These are phyloP conservation scores for Phalacrocorax brasilianus DNA, from an alignment of 2,113 vertebrate genomes.

Conservation along the genomic window DNA sequence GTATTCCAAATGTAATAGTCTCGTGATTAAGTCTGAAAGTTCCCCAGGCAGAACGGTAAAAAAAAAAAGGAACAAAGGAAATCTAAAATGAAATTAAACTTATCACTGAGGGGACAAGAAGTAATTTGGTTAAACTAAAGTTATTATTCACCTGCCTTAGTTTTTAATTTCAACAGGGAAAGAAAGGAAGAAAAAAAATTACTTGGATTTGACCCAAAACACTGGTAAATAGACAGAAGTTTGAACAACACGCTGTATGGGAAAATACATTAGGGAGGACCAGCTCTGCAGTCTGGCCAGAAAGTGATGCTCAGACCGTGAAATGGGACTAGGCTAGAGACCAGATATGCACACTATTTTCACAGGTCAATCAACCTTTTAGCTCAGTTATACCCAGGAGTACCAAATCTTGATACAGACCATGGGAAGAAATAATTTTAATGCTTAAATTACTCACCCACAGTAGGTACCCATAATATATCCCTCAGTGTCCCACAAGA, in stretches of 20 bases:
- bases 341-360: not conserved
- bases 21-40: not conserved
- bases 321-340: not conserved
- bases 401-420: not conserved
- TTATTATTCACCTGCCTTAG: not conserved
- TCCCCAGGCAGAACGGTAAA: not conserved
- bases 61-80: not conserved
- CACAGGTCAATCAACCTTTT: not conserved
- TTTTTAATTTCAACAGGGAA: not conserved
- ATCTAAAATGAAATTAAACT: not conserved
- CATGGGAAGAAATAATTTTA: not conserved
- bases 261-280: not conserved
- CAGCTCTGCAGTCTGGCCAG: not conserved
- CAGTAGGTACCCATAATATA: rapidly evolving
- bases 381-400: not conserved
- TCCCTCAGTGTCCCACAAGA: not conserved
- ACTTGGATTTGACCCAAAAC: not conserved
- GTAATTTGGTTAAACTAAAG: not conserved
- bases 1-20: not conserved
- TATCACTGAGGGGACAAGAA: not conserved
- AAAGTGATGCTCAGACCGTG: not conserved
- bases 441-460: not conserved
- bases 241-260: not conserved
- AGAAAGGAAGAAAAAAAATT: not conserved
- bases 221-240: not conserved